Conservation (phyloP, 2,888 invertebrate species). For the Diarsia brunnea region DNA sequence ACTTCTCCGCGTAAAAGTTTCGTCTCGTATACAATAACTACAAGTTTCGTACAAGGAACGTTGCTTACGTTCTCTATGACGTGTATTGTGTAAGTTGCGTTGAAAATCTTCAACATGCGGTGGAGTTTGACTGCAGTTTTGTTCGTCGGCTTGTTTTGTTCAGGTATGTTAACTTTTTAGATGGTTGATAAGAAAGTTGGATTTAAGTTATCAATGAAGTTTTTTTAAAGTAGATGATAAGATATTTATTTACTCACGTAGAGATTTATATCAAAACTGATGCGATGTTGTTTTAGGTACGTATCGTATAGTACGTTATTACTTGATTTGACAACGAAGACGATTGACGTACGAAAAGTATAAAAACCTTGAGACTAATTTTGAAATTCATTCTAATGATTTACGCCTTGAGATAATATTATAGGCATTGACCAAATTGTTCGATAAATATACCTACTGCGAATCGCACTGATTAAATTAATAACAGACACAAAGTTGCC, state of each 20-base stretch:
- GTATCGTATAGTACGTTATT: background rate
- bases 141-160: slow-evolving; percentile 74
- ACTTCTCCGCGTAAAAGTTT: slow-evolving; percentile 80
- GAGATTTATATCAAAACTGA: background rate
- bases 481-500: slow-evolving; percentile 5
- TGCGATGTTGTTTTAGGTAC: background rate
- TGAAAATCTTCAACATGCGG: slow-evolving; percentile 78
- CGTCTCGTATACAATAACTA: slow-evolving; percentile 29
- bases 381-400: slow-evolving; percentile 42
- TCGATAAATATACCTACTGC: background rate
- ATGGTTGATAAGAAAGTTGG: slow-evolving; percentile 11
- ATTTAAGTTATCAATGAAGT: background rate
- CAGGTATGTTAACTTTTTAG: slow-evolving; percentile 72
- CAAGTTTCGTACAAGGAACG: slow-evolving; percentile 57
- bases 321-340: background rate
- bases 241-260: background rate
- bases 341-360: slow-evolving; percentile 2
- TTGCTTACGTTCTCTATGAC: slow-evolving; percentile 69
- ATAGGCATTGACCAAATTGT: slow-evolving; percentile 8
- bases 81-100: slow-evolving; percentile 76
- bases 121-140: slow-evolving; percentile 77
- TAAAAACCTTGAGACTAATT: slow-evolving; percentile 38
- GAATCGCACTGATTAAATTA: slow-evolving; percentile 7
- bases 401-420: slow-evolving; percentile 38
- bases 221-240: background rate